Evolutionary conservation across 2,113 vertebrate genomes (phyloP).

Genomic region (Platichthys stellatus): DNA sequence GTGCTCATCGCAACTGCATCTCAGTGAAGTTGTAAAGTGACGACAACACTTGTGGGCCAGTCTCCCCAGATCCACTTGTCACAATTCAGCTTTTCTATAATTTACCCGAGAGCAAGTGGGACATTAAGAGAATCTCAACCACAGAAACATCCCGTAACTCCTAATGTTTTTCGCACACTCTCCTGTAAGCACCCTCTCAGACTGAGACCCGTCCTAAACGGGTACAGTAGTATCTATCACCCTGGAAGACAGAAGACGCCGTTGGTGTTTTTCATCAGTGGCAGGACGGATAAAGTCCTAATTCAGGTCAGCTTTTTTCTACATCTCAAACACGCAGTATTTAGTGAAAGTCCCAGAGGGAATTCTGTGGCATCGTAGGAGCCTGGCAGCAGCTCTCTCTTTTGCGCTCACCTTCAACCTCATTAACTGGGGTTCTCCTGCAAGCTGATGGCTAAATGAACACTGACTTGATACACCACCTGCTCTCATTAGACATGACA

Average conservation of each 20-base stretch:
- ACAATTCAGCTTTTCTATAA: constrained; percentile 17
- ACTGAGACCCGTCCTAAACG: constrained; percentile 16
- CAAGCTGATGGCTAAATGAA: constrained; percentile 50
- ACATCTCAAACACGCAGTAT: constrained; percentile 16
- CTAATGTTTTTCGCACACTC: not conserved
- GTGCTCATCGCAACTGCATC: constrained; percentile 32
- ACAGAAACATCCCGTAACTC: constrained; percentile 32
- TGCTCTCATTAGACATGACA: constrained; percentile 61
- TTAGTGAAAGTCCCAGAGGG: constrained; percentile 12
- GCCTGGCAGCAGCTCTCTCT: constrained; percentile 8
- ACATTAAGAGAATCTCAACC: constrained; percentile 38
- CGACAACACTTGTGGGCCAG: constrained; percentile 20
- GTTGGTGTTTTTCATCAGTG: constrained; percentile 22
- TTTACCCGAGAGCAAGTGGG: constrained; percentile 19
- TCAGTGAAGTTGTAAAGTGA: constrained; percentile 18
- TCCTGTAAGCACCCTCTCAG: constrained; percentile 1
- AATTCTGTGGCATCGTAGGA: not conserved
- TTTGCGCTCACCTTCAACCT: constrained; percentile 15
- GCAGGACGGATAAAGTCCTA: constrained; percentile 41
- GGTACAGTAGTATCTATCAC: constrained; percentile 4
- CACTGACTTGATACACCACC: constrained; percentile 53
- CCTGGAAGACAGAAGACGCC: constrained; percentile 22
- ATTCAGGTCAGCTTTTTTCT: constrained; percentile 43
- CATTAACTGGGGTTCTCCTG: constrained; percentile 32
- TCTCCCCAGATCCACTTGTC: constrained; percentile 19